Conservation (phyloP, 2,888 invertebrate species). For the Polydrusus tereticollis region DNA sequence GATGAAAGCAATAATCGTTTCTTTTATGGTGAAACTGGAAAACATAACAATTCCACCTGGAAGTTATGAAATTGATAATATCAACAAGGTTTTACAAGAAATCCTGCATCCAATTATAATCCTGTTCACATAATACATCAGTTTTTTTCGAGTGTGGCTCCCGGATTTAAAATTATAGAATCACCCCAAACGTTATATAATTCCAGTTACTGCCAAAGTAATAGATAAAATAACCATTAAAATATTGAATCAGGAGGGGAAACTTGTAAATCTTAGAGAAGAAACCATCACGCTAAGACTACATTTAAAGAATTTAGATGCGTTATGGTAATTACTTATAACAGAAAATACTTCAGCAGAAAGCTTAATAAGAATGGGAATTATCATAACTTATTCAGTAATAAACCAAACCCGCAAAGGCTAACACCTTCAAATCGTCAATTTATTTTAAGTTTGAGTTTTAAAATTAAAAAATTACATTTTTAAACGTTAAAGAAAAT, state of each 20-base stretch:
- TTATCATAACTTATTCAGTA: background rate
- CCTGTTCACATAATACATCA: too few relatives aligned
- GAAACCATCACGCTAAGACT: constrained; percentile 57
- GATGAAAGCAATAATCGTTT: too few relatives aligned
- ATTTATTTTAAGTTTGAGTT: background rate
- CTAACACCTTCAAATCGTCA: background rate
- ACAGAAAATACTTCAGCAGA: background rate
- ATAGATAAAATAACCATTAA: constrained; percentile 56
- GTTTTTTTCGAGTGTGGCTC: too few relatives aligned
- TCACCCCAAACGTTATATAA: too few relatives aligned
- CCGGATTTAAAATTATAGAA: too few relatives aligned
- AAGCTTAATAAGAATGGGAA: background rate
- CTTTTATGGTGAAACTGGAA: too few relatives aligned
- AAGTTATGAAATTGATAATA: too few relatives aligned
- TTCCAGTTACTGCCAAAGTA: constrained; percentile 54
- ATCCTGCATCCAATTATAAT: too few relatives aligned
- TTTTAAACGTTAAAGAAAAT: background rate
- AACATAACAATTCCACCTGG: too few relatives aligned
- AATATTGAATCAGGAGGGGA: constrained; percentile 58
- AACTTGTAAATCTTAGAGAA: constrained; percentile 58
- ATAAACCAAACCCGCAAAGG: background rate
- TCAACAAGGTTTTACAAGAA: too few relatives aligned
- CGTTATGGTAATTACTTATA: background rate
- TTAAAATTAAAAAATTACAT: background rate
- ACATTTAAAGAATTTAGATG: constrained; percentile 28